A percentile compares a stretch with the other conserved stretches of the same genome.
Evolutionary conservation across 2,113 vertebrate species (phyloP).

Genomic region (Mugil cephalus): DNA sequence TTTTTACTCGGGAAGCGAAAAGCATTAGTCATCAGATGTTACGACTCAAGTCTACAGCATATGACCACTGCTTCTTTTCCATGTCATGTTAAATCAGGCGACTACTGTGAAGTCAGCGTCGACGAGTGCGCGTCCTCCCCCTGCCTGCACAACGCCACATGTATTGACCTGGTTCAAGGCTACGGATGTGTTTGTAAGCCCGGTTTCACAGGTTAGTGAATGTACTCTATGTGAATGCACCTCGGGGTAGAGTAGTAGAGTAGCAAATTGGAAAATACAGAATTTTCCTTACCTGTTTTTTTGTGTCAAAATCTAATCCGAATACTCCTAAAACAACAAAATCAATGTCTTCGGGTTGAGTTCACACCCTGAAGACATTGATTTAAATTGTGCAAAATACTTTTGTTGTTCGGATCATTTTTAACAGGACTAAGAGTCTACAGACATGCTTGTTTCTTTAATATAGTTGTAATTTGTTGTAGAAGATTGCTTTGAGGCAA

Average conservation of each 20-base stretch:
- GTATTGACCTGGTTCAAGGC: constrained; percentile 77
- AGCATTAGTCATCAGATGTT: constrained; percentile 18
- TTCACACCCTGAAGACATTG: not conserved
- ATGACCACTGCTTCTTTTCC: constrained; percentile 5
- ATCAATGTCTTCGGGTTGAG: not conserved
- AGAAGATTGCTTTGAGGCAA: too few species aligned
- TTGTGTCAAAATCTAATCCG: too few species aligned
- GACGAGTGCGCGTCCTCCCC: constrained; percentile 85
- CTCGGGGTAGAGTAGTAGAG: too few species aligned
- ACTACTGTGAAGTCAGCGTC: constrained; percentile 85
- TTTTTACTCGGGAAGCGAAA: not conserved
- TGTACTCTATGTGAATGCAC: not conserved
- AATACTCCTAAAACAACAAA: too few species aligned
- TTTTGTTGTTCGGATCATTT: too few species aligned
- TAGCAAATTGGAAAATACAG: too few species aligned
- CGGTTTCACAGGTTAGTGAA: constrained; percentile 84
- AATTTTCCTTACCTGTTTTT: too few species aligned
- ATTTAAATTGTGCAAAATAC: not conserved
- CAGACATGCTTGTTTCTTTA: too few species aligned
- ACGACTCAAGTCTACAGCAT: not conserved
- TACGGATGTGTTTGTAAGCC: constrained; percentile 80
- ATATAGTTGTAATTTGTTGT: too few species aligned
- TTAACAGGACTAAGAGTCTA: too few species aligned
- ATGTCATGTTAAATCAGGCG: constrained; percentile 64
- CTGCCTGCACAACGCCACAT: constrained; percentile 82